Percentiles rank a stretch among this genome's conserved stretches.
phyloP scores from a whole-genome alignment of 1,140 invertebrate genomes.

The Drosophila willistoni region DNA sequence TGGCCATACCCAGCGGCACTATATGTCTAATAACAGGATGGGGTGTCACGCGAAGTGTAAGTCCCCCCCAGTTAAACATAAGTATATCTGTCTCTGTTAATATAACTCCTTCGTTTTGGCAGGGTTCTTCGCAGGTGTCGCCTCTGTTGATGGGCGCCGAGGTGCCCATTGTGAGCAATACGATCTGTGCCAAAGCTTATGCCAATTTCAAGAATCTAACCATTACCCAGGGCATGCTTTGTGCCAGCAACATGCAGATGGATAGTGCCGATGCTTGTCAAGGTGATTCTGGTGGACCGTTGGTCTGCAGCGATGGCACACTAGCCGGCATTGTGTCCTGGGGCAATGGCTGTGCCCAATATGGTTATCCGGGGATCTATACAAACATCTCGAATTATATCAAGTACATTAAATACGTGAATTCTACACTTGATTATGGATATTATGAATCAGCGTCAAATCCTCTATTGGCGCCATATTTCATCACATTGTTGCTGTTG shows the following conservation, averaged over 20 bases:
- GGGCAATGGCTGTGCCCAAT: conserved; percentile 85
- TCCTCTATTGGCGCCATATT: not conserved
- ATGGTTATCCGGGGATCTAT: conserved; percentile 85
- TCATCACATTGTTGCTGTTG: not conserved
- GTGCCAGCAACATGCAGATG: conserved; percentile 33
- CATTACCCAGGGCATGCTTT: conserved; percentile 29
- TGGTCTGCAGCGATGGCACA: conserved; percentile 54
- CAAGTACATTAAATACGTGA: conserved; percentile 81
- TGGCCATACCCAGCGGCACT: conserved; percentile 13
- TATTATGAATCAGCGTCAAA: conserved; percentile 14
- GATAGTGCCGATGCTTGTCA: conserved; percentile 61
- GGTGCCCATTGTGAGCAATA: conserved; percentile 35
- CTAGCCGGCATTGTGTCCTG: conserved; percentile 84
- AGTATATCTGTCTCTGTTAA: too few relatives aligned
- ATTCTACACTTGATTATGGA: conserved; percentile 41
- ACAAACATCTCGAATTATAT: conserved; percentile 86
- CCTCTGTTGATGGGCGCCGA: conserved; percentile 28
- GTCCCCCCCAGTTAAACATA: too few relatives aligned
- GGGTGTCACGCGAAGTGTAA: conserved; percentile 25
- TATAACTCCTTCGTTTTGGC: not conserved
- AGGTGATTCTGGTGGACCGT: conserved; percentile 65
- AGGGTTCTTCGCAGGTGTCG: conserved; percentile 26
- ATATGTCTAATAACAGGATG: conserved; percentile 41
- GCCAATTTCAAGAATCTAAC: conserved; percentile 1
- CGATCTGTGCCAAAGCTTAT: conserved; percentile 27